Evolutionary conservation across 2,888 invertebrate genomes (phyloP).

Genomic region (Ophioninae sp.): DNA sequence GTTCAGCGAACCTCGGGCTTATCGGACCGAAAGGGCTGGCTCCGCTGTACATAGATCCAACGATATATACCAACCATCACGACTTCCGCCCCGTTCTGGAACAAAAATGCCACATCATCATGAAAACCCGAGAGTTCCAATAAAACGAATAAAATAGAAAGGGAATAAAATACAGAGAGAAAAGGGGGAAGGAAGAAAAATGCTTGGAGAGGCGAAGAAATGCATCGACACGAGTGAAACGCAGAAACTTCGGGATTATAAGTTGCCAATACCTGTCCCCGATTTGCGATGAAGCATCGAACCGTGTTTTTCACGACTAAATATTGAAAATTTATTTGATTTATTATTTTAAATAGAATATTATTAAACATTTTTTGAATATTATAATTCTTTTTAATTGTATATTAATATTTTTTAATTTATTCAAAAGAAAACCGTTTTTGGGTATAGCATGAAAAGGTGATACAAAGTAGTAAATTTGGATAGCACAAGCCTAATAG

Average conservation of each 20-base stretch:
- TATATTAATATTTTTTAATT: neutral
- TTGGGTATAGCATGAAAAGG: neutral
- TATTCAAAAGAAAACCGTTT: neutral
- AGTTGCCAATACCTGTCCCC: neutral
- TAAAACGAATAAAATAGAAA: neutral
- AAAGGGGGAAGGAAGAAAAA: neutral
- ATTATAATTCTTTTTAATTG: neutral
- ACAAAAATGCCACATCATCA: slow-evolving; percentile 34
- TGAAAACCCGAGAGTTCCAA: slow-evolving; percentile 8
- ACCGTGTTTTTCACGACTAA: neutral
- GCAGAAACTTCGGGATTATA: neutral
- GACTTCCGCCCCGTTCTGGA: slow-evolving; percentile 27
- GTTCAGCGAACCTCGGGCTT: slow-evolving; percentile 50
- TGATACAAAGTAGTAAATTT: neutral
- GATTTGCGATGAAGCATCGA: neutral
- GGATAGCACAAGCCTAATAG: neutral
- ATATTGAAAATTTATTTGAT: neutral
- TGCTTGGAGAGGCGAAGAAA: neutral
- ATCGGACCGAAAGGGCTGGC: slow-evolving; percentile 46
- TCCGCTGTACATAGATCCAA: slow-evolving; percentile 36
- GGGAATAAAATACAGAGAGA: neutral
- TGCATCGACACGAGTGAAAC: neutral
- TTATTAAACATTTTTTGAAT: neutral
- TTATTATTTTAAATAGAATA: too few relatives aligned
- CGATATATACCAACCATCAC: slow-evolving; percentile 12